These are phyloP conservation scores for Philotrypesis tridentata DNA, from an alignment of 1,140 invertebrate species.

Conservation along the genomic window DNA sequence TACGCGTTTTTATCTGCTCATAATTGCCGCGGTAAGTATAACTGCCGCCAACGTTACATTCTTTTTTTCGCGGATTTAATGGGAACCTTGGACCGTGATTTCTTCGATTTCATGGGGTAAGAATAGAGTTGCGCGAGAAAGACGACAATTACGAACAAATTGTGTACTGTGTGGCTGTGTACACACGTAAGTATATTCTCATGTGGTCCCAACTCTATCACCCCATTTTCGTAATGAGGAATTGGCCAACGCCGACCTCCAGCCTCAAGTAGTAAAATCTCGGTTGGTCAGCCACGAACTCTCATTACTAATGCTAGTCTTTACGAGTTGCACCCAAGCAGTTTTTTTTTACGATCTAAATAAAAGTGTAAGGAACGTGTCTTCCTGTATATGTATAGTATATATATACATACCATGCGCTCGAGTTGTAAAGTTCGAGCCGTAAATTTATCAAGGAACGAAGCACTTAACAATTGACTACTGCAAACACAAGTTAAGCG, in stretches of 20 bases:
- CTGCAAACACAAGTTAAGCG: neutral
- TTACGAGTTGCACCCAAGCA: neutral
- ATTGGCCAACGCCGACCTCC: too few species aligned
- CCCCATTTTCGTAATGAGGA: too few species aligned
- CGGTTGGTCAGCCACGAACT: neutral
- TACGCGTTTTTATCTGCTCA: neutral
- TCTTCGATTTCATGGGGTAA: neutral
- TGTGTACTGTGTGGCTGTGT: neutral
- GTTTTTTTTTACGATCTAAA: neutral
- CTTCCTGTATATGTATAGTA: too few species aligned
- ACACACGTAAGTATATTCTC: neutral
- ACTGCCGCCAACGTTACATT: neutral
- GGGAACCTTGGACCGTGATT: neutral
- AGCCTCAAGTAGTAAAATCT: neutral
- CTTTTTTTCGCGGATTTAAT: neutral
- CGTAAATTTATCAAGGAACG: neutral
- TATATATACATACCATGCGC: too few species aligned
- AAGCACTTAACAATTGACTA: conserved; percentile 3
- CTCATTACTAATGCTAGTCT: neutral
- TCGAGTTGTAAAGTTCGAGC: neutral
- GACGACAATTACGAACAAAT: neutral
- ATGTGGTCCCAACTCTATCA: neutral
- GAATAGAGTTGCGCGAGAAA: neutral
- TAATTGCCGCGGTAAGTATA: neutral
- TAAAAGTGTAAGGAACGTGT: too few species aligned